These are phyloP conservation scores for Ranitomeya imitator DNA, from an alignment of 2,113 vertebrate species.

Conservation along the genomic window DNA sequence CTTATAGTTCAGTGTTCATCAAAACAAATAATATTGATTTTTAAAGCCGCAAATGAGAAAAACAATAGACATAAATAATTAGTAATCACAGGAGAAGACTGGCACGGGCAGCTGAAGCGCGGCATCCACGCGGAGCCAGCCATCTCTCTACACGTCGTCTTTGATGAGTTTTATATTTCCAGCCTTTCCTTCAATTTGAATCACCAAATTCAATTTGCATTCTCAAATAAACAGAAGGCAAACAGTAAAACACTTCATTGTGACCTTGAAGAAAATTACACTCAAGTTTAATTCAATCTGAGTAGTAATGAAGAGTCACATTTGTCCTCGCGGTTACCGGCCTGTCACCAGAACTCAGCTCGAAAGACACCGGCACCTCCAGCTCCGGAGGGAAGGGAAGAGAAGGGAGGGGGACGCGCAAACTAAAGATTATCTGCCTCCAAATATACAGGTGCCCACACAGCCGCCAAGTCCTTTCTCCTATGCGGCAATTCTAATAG, in stretches of 20 bases:
- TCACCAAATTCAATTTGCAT: conserved; percentile 76
- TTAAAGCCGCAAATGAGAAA: conserved; percentile 66
- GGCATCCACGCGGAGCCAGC: conserved; percentile 60
- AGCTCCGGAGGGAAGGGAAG: conserved; percentile 5
- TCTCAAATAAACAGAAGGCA: conserved; percentile 76
- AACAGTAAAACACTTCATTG: conserved; percentile 70
- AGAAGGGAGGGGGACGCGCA: no score
- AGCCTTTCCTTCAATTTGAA: conserved; percentile 69
- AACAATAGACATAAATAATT: conserved; percentile 68
- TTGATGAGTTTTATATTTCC: conserved; percentile 68
- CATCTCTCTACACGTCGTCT: conserved; percentile 58
- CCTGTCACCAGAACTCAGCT: conserved; percentile 54
- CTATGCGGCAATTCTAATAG: not conserved
- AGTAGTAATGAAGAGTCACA: conserved; percentile 68
- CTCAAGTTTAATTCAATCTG: conserved; percentile 73
- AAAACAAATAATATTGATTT: conserved; percentile 67
- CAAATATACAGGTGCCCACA: not conserved
- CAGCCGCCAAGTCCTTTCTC: not conserved
- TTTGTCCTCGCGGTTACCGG: conserved; percentile 61
- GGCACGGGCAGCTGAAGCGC: conserved; percentile 53
- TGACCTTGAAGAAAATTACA: conserved; percentile 76
- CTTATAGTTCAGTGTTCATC: conserved; percentile 60
- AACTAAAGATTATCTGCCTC: conserved; percentile 6
- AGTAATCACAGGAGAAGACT: conserved; percentile 63
- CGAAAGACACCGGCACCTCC: conserved; percentile 30